Percentiles rank a stretch among this genome's conserved stretches.
These are phyloP conservation scores for Formica exsecta DNA, from an alignment of 1,140 invertebrate species.

Conservation along the genomic window DNA sequence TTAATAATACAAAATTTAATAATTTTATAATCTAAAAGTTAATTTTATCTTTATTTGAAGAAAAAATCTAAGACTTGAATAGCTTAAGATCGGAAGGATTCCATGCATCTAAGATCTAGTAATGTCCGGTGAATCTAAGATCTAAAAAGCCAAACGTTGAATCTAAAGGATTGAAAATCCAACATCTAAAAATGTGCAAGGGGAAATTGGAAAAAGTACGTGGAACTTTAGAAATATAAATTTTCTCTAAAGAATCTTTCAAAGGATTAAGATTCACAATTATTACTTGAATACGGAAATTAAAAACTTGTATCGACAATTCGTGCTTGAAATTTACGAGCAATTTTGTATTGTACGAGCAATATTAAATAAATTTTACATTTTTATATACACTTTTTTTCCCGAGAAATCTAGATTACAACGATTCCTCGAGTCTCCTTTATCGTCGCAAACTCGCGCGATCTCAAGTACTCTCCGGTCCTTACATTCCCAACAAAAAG, in stretches of 20 bases:
- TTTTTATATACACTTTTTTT: background rate
- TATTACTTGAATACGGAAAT: background rate
- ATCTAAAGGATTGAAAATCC: background rate
- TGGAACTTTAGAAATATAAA: background rate
- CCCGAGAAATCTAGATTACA: background rate
- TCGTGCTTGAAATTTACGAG: background rate
- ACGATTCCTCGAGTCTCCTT: background rate
- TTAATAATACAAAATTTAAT: slow-evolving; percentile 13
- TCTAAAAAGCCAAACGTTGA: background rate
- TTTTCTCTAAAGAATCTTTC: background rate
- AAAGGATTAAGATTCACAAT: background rate
- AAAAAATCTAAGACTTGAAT: background rate
- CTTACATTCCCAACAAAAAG: background rate
- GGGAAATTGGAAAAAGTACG: background rate
- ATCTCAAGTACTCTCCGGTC: slow-evolving; percentile 1
- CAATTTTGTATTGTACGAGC: too few relatives aligned
- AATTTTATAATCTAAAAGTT: background rate
- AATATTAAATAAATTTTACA: slow-evolving; percentile 15
- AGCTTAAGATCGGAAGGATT: slow-evolving; percentile 2
- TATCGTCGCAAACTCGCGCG: slow-evolving; percentile 1
- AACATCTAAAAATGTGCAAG: background rate
- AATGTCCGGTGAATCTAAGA: background rate
- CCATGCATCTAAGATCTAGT: slow-evolving; percentile 22
- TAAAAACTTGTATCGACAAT: background rate
- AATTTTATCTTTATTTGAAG: background rate